These are phyloP conservation scores for Xestia rhomboidea DNA, from an alignment of 2,888 invertebrate genomes.

Conservation along the genomic window DNA sequence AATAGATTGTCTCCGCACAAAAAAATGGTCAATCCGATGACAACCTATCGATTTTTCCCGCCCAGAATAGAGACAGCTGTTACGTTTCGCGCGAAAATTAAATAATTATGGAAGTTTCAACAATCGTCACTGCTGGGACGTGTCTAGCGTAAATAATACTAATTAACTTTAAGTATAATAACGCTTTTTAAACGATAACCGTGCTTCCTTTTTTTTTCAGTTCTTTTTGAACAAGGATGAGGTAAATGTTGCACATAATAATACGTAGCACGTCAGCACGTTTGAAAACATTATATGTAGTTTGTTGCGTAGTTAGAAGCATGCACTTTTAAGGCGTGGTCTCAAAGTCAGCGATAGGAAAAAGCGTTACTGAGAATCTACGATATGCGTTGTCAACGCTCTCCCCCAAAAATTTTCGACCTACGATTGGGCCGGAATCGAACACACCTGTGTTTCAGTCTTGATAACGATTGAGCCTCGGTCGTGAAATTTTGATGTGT, in stretches of 20 bases:
- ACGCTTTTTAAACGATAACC: slow-evolving; percentile 68
- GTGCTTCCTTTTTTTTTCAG: slow-evolving; percentile 84
- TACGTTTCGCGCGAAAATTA: slow-evolving; percentile 35
- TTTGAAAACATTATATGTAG: slow-evolving; percentile 33
- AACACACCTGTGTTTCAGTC: slow-evolving; percentile 10
- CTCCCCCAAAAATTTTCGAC: slow-evolving; percentile 11
- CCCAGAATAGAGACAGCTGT: slow-evolving; percentile 21
- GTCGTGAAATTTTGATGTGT: slow-evolving; percentile 3
- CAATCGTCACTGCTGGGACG: slow-evolving; percentile 25
- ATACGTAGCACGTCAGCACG: slow-evolving; percentile 56
- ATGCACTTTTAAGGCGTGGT: slow-evolving; percentile 42
- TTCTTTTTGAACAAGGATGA: slow-evolving; percentile 84
- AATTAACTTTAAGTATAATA: slow-evolving; percentile 43
- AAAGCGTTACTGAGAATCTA: neutral
- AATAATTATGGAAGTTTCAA: slow-evolving; percentile 24
- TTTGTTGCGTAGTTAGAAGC: slow-evolving; percentile 37
- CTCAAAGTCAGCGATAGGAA: slow-evolving; percentile 34
- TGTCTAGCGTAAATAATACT: neutral
- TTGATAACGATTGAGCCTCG: slow-evolving; percentile 1
- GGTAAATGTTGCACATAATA: slow-evolving; percentile 79
- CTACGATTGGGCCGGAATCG: neutral
- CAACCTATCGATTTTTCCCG: slow-evolving; percentile 42
- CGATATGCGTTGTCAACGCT: slow-evolving; percentile 18
- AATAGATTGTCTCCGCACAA: slow-evolving; percentile 15
- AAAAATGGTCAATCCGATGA: slow-evolving; percentile 26